phyloP scores from a whole-genome alignment of 2,113 vertebrate genomes.

The Zosterops japonicus region DNA sequence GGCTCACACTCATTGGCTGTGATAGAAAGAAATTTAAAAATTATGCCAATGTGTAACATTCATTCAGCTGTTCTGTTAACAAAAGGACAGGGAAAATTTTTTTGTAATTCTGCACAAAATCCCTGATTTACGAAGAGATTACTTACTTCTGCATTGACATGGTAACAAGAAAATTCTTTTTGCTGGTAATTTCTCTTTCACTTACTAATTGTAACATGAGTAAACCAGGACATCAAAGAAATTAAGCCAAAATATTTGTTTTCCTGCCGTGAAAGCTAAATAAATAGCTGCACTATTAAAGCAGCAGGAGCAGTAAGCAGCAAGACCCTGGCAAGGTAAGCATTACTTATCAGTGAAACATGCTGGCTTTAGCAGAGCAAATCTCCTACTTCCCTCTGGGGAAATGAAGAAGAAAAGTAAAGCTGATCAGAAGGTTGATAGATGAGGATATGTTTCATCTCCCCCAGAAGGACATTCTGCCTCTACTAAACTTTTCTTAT shows the following conservation, averaged over 20 bases:
- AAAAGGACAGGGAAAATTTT: not conserved
- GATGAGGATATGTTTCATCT: slow-evolving; percentile 22
- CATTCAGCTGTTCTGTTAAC: not conserved
- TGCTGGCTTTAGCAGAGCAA: slow-evolving; percentile 14
- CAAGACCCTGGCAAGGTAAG: not conserved
- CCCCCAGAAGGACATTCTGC: not conserved
- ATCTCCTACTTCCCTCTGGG: slow-evolving; percentile 34
- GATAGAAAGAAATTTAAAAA: not conserved
- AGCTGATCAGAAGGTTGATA: slow-evolving; percentile 40
- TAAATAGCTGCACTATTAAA: slow-evolving; percentile 21
- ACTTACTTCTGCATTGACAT: not conserved
- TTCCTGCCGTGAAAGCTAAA: slow-evolving; percentile 2
- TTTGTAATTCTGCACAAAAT: not conserved
- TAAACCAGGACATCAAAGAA: not conserved
- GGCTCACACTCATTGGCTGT: rapidly evolving
- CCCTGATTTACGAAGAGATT: slow-evolving; percentile 10
- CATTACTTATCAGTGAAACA: slow-evolving; percentile 39
- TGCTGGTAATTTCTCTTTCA: not conserved
- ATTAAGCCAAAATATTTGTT: slow-evolving; percentile 46
- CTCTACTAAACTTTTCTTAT: not conserved
- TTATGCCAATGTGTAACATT: not conserved
- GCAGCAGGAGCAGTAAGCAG: not conserved
- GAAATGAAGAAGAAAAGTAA: not conserved
- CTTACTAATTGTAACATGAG: not conserved
- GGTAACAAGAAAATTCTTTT: not conserved